Base-by-base conservation (phyloP, 2,113 vertebrate species). In the Cnemophilus loriae region DNA sequence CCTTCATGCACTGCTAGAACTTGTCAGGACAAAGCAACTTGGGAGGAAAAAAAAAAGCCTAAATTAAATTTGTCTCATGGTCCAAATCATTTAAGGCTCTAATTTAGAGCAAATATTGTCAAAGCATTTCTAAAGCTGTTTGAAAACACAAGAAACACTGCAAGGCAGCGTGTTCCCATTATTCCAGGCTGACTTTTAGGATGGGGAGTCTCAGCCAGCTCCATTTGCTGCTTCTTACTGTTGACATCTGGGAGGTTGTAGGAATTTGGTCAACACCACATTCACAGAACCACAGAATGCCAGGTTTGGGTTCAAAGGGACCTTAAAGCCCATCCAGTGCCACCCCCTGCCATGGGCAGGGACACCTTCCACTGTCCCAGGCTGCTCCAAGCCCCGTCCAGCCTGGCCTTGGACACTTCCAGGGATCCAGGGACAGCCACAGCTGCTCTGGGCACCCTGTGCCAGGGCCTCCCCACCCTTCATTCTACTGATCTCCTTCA, bases 271-370 rank as follows among this genome's bases (percentile, higher is more conserved):
- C 27, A 19, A 26, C 13, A 1, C 10, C 10, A 13, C 15, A 16
- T 24, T n/a, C 39, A 77, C 11, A 49, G 52, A 67, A 30, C 8
- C 28, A 39, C 18, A 27, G 24, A 56, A 74, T 17, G 10, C 39
- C 23, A 39, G 28, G 11, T 27, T 37, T 44, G 73, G 20, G 11
- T 18, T 5, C 33, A 37, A 7, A 60, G 7, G 18, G 19, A 70
- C 13, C 33, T 61, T 0, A n/a, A 53, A 53, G 0, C 7, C 4
- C 55, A 69, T 1, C 22, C 33, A 13, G 11, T 50, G 1, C 32
- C 63, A 52, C 18, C 63, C 63, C 71, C 18, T 33, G 53, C 27
- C 73, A 37, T 28, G 46, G 32, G 4, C 46, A 78, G 47, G 47
- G 74, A 46, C 74, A 53, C 12, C 22, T 78, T 0, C 18, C 39